Conservation (phyloP, 1,140 invertebrate species). For the Macrobrachium nipponense region DNA sequence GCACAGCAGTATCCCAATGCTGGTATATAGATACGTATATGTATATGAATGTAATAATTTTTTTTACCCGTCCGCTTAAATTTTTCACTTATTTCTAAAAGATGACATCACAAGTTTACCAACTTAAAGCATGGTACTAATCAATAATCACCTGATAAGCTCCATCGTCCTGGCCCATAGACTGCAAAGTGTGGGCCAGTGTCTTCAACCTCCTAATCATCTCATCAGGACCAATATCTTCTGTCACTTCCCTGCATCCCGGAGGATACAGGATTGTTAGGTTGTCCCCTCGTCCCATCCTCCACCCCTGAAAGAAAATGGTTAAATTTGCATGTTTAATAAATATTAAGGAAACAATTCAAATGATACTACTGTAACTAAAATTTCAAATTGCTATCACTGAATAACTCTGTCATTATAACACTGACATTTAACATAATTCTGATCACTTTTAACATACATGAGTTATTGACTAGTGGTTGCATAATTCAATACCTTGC, state of each 20-base stretch:
- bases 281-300: conserved; percentile 63
- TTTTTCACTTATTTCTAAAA: neutral
- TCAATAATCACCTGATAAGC: conserved; percentile 77
- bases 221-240: conserved; percentile 95
- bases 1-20: no score
- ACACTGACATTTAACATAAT: no score
- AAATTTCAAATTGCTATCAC: no score
- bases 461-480: no score
- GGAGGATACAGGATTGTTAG: conserved; percentile 82
- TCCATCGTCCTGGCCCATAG: conserved; percentile 95
- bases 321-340: neutral
- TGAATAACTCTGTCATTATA: no score
- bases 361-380: no score
- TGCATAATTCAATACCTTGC: no score
- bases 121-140: neutral
- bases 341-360: no score
- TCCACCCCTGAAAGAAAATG: conserved; percentile 10
- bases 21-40: no score
- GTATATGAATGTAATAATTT: no score
- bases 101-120: neutral
- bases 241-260: conserved; percentile 87
- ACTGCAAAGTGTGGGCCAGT: conserved; percentile 92
- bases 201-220: conserved; percentile 93
- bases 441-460: no score
- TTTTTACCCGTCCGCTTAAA: no score